Evolutionary conservation across 2,888 invertebrate species (phyloP).

Genomic region (Drosophila rellima): DNA sequence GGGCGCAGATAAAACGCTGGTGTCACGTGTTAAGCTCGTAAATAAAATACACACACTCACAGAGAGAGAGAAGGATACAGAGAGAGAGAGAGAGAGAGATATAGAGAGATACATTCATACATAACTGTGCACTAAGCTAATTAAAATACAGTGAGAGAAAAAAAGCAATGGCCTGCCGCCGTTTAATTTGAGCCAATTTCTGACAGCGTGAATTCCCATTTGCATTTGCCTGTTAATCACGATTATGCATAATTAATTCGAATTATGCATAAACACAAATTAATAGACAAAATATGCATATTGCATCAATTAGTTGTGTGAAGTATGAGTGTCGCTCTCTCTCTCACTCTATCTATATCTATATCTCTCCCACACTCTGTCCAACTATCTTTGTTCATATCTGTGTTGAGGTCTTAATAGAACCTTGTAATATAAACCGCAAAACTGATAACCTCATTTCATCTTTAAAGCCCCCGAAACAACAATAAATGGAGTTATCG

Average conservation of each 20-base stretch:
- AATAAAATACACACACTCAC: slow-evolving; percentile 49
- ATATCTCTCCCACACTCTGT: neutral
- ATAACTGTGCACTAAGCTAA: slow-evolving; percentile 38
- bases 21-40: slow-evolving; percentile 62
- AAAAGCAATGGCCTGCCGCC: slow-evolving; percentile 41
- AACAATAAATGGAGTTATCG: slow-evolving; percentile 78
- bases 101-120: neutral
- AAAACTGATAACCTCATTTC: slow-evolving; percentile 73
- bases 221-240: slow-evolving; percentile 79
- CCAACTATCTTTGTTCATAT: slow-evolving; percentile 7
- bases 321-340: slow-evolving; percentile 11
- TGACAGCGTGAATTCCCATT: slow-evolving; percentile 47
- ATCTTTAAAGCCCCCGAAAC: slow-evolving; percentile 68
- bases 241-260: slow-evolving; percentile 80
- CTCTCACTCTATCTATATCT: slow-evolving; percentile 7
- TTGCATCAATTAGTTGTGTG: slow-evolving; percentile 71
- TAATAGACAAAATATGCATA: slow-evolving; percentile 81
- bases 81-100: neutral
- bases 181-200: slow-evolving; percentile 52
- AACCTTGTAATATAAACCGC: slow-evolving; percentile 55
- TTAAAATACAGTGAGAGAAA: slow-evolving; percentile 60
- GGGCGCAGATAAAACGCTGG: slow-evolving; percentile 53
- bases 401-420: slow-evolving; percentile 46
- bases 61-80: neutral
- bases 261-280: slow-evolving; percentile 80